Percentiles rank a stretch among this genome's conserved stretches.
Evolutionary conservation across 92 coral and sea anemone genomes (phyloP).

Genomic region (Porites rus): DNA sequence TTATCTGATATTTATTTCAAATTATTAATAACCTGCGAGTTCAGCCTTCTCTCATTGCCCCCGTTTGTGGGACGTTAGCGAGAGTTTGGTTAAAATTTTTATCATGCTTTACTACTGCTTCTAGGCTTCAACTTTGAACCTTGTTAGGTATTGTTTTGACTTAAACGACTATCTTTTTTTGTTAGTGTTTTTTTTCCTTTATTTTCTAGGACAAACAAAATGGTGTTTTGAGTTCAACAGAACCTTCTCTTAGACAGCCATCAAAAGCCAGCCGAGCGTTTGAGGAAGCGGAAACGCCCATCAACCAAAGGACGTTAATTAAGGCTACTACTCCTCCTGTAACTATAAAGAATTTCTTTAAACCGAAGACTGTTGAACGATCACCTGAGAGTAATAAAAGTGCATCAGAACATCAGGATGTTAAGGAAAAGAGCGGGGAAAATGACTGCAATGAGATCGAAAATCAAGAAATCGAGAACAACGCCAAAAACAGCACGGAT

Average conservation of each 20-base stretch:
- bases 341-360: conserved; percentile 89
- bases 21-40: no score
- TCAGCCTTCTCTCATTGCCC: no score
- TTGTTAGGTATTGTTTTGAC: background rate
- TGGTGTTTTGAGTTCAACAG: conserved; percentile 64
- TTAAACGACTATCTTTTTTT: background rate
- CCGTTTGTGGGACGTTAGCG: no score
- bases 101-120: background rate
- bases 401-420: background rate
- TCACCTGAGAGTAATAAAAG: background rate
- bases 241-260: conserved; percentile 45
- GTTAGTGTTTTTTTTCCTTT: background rate
- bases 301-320: conserved; percentile 77
- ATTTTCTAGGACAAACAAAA: conserved; percentile 76
- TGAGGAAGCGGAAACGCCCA: conserved; percentile 73
- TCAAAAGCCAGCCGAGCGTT: conserved; percentile 56
- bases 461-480: background rate
- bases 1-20: no score
- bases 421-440: background rate
- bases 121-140: no score
- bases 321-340: conserved; percentile 92
- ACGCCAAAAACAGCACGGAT: background rate
- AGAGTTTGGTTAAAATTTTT: background rate
- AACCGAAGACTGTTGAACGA: conserved; percentile 47
- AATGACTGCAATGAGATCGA: background rate